A percentile compares a stretch with the other conserved stretches of the same genome.
Conservation (phyloP, 2,797 vertebrate species). For the Phalloptychus januarius region DNA sequence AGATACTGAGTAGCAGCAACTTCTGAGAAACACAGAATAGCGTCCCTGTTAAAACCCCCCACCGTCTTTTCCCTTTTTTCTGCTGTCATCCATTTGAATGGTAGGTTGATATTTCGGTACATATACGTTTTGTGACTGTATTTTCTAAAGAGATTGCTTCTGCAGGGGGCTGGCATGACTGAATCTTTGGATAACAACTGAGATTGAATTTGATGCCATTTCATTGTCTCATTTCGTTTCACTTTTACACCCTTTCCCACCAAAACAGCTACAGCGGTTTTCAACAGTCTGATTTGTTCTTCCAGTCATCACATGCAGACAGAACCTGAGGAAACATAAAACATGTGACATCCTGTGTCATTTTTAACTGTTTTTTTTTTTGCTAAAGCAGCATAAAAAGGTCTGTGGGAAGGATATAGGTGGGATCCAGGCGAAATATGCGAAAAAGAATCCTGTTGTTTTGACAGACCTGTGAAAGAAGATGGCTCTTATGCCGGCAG, state of each 20-base stretch:
- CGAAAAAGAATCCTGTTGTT: background rate
- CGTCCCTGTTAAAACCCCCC: background rate
- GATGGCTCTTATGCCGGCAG: background rate
- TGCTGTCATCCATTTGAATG: background rate
- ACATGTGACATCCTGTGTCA: conserved; percentile 37
- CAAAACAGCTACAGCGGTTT: conserved; percentile 26
- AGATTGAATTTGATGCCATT: background rate
- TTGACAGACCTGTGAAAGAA: background rate
- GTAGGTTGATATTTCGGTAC: background rate
- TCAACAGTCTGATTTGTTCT: conserved; percentile 7
- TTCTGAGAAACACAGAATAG: too few species aligned
- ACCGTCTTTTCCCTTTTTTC: background rate
- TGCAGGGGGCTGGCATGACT: background rate
- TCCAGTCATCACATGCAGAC: conserved; percentile 23
- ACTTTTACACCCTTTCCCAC: background rate
- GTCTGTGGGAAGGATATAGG: conserved; percentile 29
- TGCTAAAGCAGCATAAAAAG: conserved; percentile 31
- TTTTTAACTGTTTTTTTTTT: conserved; percentile 1
- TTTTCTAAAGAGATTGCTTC: background rate
- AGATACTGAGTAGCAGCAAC: background rate
- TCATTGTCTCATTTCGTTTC: background rate
- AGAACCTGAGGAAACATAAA: conserved; percentile 45
- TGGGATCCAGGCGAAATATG: background rate
- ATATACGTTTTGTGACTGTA: background rate
- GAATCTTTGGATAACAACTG: background rate